A percentile compares a stretch with the other conserved stretches of the same genome.
Evolutionary conservation across 2,797 vertebrate species (phyloP).

Genomic region (Semotilus atromaculatus): DNA sequence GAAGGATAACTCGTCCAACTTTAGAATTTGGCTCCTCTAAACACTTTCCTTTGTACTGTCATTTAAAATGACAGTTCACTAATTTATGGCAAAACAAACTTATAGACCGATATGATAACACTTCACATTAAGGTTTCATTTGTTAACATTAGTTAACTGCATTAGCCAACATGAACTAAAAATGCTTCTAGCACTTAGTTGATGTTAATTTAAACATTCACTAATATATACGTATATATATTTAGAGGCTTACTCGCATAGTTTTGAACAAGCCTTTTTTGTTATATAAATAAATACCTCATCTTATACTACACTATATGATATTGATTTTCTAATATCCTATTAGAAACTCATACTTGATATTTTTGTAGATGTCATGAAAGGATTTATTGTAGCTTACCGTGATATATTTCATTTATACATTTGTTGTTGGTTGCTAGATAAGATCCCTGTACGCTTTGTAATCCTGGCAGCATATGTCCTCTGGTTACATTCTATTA

Average conservation of each 20-base stretch:
- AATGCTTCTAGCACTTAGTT: background rate
- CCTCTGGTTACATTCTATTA: conserved; percentile 66
- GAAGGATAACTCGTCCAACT: too few species aligned
- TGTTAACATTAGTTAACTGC: too few species aligned
- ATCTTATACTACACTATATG: background rate
- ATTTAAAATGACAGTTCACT: background rate
- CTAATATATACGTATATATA: too few species aligned
- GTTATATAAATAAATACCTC: background rate
- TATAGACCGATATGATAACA: background rate
- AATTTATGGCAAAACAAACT: background rate
- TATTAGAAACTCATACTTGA: background rate
- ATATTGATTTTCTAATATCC: background rate
- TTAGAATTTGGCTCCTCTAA: background rate
- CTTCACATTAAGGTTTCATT: background rate
- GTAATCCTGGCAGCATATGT: conserved; percentile 46
- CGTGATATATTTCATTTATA: background rate
- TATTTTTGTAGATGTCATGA: background rate
- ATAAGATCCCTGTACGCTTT: conserved; percentile 33
- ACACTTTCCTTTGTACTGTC: background rate
- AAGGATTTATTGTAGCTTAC: background rate
- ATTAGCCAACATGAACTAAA: background rate
- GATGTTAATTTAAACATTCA: background rate
- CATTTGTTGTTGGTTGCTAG: background rate
- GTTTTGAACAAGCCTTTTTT: background rate
- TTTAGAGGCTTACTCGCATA: too few species aligned